These are phyloP conservation scores for Habropoda laboriosa DNA, from an alignment of 1,140 invertebrate species.

Conservation along the genomic window DNA sequence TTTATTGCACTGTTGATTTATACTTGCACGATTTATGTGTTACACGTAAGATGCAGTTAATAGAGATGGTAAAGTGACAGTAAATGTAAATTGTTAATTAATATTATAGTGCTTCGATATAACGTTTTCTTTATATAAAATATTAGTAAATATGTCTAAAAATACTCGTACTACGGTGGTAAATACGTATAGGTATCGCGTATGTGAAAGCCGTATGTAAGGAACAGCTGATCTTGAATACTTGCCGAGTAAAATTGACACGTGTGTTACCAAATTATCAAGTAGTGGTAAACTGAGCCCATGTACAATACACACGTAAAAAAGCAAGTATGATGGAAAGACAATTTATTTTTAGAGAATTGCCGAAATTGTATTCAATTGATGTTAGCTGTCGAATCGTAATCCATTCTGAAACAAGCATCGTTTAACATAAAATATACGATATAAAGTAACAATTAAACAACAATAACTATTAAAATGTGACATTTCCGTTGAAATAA, in stretches of 20 bases:
- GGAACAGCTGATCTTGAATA: not conserved
- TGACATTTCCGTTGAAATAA: not conserved
- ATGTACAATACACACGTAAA: not conserved
- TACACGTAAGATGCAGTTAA: not conserved
- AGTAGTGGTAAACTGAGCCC: not conserved
- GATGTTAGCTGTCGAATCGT: not conserved
- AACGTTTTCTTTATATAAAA: too few species aligned
- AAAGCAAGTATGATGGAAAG: conserved; percentile 8
- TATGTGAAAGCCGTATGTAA: not conserved
- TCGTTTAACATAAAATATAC: not conserved
- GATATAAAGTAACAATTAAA: not conserved
- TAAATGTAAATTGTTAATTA: not conserved
- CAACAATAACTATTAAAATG: not conserved
- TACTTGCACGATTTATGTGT: not conserved
- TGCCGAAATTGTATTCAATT: conserved; percentile 46
- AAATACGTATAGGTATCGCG: too few species aligned
- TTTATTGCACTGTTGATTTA: not conserved
- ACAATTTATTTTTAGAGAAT: conserved; percentile 53
- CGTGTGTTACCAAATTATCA: not conserved
- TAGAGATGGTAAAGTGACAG: too few species aligned
- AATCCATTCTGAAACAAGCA: not conserved
- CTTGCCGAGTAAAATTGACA: not conserved
- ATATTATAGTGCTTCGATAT: too few species aligned
- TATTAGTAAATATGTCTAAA: too few species aligned
- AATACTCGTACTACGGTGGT: too few species aligned